A percentile compares a stretch with the other conserved stretches of the same genome.
These are phyloP conservation scores for Cheilosia scutellata DNA, from an alignment of 2,888 invertebrate genomes.

Conservation along the genomic window DNA sequence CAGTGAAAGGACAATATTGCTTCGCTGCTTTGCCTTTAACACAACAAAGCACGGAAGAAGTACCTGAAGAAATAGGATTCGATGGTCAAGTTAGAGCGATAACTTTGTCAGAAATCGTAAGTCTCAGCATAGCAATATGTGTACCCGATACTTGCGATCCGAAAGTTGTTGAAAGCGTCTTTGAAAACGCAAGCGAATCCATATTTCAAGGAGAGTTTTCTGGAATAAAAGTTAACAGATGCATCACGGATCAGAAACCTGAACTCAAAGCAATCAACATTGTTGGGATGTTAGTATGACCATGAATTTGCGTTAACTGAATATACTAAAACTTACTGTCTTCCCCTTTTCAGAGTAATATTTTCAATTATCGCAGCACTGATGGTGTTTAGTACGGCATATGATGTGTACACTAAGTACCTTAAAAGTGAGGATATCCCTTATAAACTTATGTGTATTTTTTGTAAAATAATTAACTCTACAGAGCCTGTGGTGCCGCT, in stretches of 20 bases:
- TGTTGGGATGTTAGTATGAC: slow-evolving; percentile 29
- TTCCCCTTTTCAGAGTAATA: slow-evolving; percentile 15
- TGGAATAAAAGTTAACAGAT: background rate
- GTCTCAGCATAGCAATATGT: slow-evolving; percentile 61
- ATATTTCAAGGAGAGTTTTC: slow-evolving; percentile 33
- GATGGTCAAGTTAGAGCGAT: background rate
- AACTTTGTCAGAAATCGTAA: background rate
- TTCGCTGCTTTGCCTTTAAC: slow-evolving; percentile 56
- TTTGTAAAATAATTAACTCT: background rate
- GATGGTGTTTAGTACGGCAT: slow-evolving; percentile 27
- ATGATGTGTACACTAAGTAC: slow-evolving; percentile 14
- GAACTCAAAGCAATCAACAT: slow-evolving; percentile 4
- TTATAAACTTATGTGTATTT: background rate
- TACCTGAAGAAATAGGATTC: background rate
- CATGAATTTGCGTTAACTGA: background rate
- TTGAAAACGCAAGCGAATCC: slow-evolving; percentile 18
- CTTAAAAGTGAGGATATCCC: slow-evolving; percentile 2
- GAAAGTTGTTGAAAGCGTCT: slow-evolving; percentile 15
- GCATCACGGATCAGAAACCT: background rate
- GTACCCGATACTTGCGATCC: slow-evolving; percentile 68
- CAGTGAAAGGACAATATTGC: slow-evolving; percentile 80
- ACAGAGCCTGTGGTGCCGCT: slow-evolving; percentile 3
- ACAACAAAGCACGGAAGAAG: background rate
- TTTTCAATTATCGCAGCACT: slow-evolving; percentile 25
- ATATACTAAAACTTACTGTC: background rate